Evolutionary conservation across 2,113 vertebrate genomes (phyloP), one percentile per base, ranked within the genome.

Genomic region (Okapia johnstoni): DNA sequence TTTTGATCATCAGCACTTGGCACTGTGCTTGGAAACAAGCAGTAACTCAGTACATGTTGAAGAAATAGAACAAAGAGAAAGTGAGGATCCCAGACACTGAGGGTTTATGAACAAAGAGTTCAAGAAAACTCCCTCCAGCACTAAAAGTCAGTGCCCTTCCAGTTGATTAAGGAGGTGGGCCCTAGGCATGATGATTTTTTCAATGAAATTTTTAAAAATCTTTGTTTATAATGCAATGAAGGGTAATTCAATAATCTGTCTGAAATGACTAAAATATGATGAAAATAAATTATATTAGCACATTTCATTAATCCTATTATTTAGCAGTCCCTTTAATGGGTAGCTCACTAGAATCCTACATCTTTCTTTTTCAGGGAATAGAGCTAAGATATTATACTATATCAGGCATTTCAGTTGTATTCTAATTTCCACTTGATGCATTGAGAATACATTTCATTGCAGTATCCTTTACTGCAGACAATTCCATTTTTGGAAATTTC

Each of bases 301-400:
- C 33, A 79, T 73, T 93, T 61, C n/a, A 97, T 90, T 94, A 97
- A 90, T 90, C 19, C 26, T 83, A 54, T 89, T 93, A 58, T 93
- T 81, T 26, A 52, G 33, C 2, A 81, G 1, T 36, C 9, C 9
- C 46, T 85, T 85, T 55, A 81, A 66, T 48, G 17, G 77, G 11
- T 54, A 90, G 36, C 36, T 93, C 9, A 76, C 50, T 83, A 55
- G 30, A 26, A 54, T 57, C 30, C 80, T 80, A 28, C 10, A 85
- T 73, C 52, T 96, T 87, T 55, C 66, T 92, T 97, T 96, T 92
- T 55, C 55, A 95, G 23, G 2, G 1, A 52, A 6, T 17, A 77
- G 7, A 88, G n/a, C 50, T 90, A 81, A 88, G 25, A 12, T 66
- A 92, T 96, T 96, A 54, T 14, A 15, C 40, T 57, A 26, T 80